Base-by-base conservation (phyloP, 2,113 vertebrate genomes). In the Vicugna pacos region DNA sequence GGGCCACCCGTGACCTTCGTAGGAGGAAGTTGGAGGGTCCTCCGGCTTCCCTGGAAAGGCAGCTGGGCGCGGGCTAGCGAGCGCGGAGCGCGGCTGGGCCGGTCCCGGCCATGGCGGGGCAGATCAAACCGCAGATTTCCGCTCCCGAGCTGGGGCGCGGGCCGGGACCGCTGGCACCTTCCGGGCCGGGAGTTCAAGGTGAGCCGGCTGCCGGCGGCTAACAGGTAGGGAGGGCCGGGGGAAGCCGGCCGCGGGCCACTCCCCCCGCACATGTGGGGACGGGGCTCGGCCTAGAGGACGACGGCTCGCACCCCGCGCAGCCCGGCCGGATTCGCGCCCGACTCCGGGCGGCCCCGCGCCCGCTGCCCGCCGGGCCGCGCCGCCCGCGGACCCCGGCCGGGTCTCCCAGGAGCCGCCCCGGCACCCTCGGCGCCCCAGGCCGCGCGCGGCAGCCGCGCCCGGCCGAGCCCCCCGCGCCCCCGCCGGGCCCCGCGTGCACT, bases 151-250 rank as follows among this genome's bases (percentile, higher is more conserved):
- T 17, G 46, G 69, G 35, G 50, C 89, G 28, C 10, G 8, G 48
- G 94, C 86, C 38, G 6, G 32, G 65, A 60, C 42, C 48, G 73
- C 96, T 2, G 58, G 80, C 93, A 95, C 86, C 95, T 85, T 93
- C 95, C 75, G 26, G 60, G 88, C 93, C 91, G 7, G 67, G 94
- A 92, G 96, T 95, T 97, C 97, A 95, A 98, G 94, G 95, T 96
- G 90, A 97, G 94, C 89, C 48, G 12, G 88, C 42, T 32, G 58
- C 65, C 15, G 9, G 67, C 22, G 28, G 92, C 91, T 96, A 96
- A 96, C 92, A 94, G 96, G 95, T 97, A 96, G 87, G 28, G 94
- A 30, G 67, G n/a, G 93, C 79, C 2, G 69, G 20, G 91, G 28
- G 42, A 38, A 26, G 75, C 77, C 65, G 72, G 83, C n/a, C 67